phyloP scores from a whole-genome alignment of 2,888 invertebrate species.

The Drosophila glabriapex region DNA sequence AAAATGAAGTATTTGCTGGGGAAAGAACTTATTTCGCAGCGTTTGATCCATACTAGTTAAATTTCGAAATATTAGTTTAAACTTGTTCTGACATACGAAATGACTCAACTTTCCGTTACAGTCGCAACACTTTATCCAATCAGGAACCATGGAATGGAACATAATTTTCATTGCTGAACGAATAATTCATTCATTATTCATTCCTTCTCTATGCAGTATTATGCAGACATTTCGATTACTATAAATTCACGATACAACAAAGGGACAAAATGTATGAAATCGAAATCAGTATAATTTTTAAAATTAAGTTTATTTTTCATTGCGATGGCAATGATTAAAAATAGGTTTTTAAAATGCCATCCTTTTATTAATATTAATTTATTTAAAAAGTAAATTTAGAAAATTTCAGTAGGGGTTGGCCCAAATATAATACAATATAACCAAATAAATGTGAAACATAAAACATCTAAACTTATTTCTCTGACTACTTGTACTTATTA shows the following conservation, averaged over 20 bases:
- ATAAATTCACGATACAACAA: not conserved
- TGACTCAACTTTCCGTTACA: slow-evolving; percentile 35
- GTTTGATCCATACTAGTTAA: slow-evolving; percentile 39
- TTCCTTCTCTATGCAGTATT: too few species aligned
- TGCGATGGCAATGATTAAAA: not conserved
- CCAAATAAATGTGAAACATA: too few species aligned
- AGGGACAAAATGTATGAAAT: not conserved
- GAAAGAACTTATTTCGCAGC: slow-evolving; percentile 50
- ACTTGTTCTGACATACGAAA: slow-evolving; percentile 10
- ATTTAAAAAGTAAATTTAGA: not conserved
- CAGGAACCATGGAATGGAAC: slow-evolving; percentile 33
- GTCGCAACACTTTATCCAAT: not conserved
- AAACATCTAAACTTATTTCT: too few species aligned
- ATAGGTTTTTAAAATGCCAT: not conserved
- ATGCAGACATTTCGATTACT: not conserved
- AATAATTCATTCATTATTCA: too few species aligned
- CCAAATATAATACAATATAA: too few species aligned
- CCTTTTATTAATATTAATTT: too few species aligned
- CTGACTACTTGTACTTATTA: too few species aligned
- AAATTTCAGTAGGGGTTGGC: too few species aligned
- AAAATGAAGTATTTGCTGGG: slow-evolving; percentile 65
- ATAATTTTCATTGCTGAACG: too few species aligned
- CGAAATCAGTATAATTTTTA: not conserved
- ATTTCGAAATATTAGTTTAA: not conserved
- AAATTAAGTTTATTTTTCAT: not conserved